These are phyloP conservation scores for Gopherus evgoodei DNA, from an alignment of 2,113 vertebrate species.

Conservation along the genomic window DNA sequence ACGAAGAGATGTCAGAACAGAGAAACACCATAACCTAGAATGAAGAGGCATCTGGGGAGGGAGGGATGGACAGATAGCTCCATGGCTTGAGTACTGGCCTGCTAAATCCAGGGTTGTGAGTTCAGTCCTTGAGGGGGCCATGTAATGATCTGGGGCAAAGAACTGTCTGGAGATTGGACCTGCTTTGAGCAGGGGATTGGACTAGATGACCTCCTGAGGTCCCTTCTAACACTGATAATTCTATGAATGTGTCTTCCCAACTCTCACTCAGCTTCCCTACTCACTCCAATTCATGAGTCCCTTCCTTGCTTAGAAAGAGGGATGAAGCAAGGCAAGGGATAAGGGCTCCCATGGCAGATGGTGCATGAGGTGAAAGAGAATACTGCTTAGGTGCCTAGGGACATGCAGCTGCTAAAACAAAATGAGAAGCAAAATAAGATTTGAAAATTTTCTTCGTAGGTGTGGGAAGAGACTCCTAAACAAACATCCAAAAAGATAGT, in stretches of 20 bases:
- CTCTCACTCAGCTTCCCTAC: not conserved
- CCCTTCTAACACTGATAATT: too few species aligned
- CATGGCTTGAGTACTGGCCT: too few species aligned
- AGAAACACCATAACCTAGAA: not conserved
- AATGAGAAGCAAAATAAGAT: not conserved
- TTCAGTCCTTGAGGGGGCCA: too few species aligned
- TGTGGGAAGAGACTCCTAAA: not conserved
- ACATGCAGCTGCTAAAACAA: not conserved
- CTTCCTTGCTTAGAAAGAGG: not conserved
- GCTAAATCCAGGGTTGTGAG: too few species aligned
- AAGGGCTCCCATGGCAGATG: not conserved
- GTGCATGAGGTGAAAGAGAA: not conserved
- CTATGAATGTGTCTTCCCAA: not conserved
- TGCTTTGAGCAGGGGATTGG: too few species aligned
- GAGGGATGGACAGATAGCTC: too few species aligned
- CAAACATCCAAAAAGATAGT: fast-evolving
- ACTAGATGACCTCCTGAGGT: too few species aligned
- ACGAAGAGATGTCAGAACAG: too few species aligned
- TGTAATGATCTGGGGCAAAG: too few species aligned
- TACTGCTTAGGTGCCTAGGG: not conserved
- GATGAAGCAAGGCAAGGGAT: not conserved
- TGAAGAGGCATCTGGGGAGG: not conserved
- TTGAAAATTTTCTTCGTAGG: not conserved
- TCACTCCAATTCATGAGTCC: not conserved
- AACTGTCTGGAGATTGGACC: too few species aligned